Base-by-base conservation (phyloP, 2,797 vertebrate species). In the Liparis tanakae region DNA sequence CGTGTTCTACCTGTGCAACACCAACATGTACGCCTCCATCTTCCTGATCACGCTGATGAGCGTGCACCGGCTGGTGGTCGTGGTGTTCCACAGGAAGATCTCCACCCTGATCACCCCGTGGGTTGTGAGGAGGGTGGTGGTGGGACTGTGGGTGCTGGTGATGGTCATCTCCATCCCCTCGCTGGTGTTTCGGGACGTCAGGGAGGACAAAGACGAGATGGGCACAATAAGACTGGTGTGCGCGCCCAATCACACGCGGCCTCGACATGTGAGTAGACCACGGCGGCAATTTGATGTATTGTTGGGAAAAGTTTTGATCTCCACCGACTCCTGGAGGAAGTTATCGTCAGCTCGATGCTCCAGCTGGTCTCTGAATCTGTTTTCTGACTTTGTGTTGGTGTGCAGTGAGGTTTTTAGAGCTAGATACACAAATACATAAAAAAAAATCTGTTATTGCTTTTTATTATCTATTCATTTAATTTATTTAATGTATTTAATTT, bases 21-120 rank as follows among this genome's bases (percentile, higher is more conserved):
- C 93, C 88, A 97, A 96, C 90, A 97, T 97, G 97, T 97, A 96
- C 36, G 96, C 97, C 22, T 97, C 96, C 76, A 92, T 97, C 78
- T 93, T 98, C 71, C 92, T 97, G 74, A 97, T 97, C 85, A 94
- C 85, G 0, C 85, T 97, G 78, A 97, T 97, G 95, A 97, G 96
- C 57, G 78, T 96, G 78, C 92, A 98, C 88, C 91, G 97, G 73
- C 88, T 96, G 80, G 90, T 97, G 34, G 95, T 91, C 0, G 87
- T 98, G 56, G 88, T 95, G 57, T 89, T 94, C 60, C 96, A 96
- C 0, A 88, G 73, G 12, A 89, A 79, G 67, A 51, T 94, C 17
- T 63, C 78, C 13, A 20, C 56, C n/a, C 73, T 93, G 37, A 83
- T 89, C 60, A 95, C 85, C 69, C 93, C 58, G 30, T 93, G 76